These are phyloP conservation scores for Hormaphis cornu DNA, from an alignment of 1,140 invertebrate genomes.

Conservation along the genomic window DNA sequence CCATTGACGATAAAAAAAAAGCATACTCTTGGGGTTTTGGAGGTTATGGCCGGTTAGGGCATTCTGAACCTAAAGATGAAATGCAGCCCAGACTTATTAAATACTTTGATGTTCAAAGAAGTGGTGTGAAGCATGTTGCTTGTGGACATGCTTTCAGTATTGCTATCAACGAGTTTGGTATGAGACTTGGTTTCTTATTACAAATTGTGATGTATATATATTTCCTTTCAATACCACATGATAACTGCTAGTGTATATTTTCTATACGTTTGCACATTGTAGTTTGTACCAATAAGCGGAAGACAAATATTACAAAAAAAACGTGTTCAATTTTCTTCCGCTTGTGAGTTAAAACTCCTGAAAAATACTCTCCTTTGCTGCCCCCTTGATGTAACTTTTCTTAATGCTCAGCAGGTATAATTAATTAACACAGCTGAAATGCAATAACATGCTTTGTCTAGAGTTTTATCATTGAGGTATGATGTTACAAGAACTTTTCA, in stretches of 20 bases:
- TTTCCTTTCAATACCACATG: background rate
- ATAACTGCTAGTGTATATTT: background rate
- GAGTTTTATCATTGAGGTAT: too few relatives aligned
- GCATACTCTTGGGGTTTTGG: conserved; percentile 91
- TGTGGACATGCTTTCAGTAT: conserved; percentile 81
- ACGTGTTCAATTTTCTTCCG: too few relatives aligned
- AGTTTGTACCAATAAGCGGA: too few relatives aligned
- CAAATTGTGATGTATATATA: conserved; percentile 28
- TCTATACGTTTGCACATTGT: background rate
- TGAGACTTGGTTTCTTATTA: too few relatives aligned
- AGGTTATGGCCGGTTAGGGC: conserved; percentile 83
- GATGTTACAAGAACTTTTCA: too few relatives aligned
- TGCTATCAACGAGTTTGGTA: conserved; percentile 69
- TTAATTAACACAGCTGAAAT: too few relatives aligned
- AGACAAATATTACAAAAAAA: too few relatives aligned
- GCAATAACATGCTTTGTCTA: too few relatives aligned
- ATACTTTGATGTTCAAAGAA: conserved; percentile 71
- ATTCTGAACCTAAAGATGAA: conserved; percentile 85
- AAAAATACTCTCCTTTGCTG: too few relatives aligned
- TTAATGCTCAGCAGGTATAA: too few relatives aligned
- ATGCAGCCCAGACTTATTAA: conserved; percentile 79
- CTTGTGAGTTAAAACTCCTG: too few relatives aligned
- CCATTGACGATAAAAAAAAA: conserved; percentile 74
- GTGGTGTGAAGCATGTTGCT: conserved; percentile 66
- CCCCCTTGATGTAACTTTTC: too few relatives aligned